Percentiles rank a stretch among this genome's conserved stretches.
phyloP scores from a whole-genome alignment of 2,797 vertebrate species.

The Cirrhinus mrigala region DNA sequence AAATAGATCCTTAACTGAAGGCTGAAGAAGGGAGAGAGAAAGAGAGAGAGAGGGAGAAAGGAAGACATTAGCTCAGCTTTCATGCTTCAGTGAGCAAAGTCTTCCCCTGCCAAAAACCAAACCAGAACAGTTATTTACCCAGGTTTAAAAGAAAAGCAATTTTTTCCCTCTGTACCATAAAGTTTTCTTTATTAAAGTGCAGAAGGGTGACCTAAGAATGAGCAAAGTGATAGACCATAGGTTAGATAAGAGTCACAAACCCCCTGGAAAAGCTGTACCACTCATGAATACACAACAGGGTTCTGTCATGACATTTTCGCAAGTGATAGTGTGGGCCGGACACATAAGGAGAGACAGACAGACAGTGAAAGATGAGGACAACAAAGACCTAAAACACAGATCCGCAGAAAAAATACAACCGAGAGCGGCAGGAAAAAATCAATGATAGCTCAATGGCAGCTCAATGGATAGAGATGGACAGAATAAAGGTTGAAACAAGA shows the following conservation, averaged over 20 bases:
- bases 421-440: conserved; percentile 6
- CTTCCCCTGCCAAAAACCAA: conserved; percentile 49
- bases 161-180: conserved; percentile 32
- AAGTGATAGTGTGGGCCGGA: conserved; percentile 66
- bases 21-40: conserved; percentile 13
- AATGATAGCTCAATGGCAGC: conserved; percentile 41
- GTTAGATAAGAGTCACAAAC: conserved; percentile 54
- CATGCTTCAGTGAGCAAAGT: conserved; percentile 53
- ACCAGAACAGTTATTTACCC: conserved; percentile 56
- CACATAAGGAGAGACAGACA: conserved; percentile 53
- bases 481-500: conserved; percentile 24
- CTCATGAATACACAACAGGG: conserved; percentile 62
- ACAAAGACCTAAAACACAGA: conserved; percentile 11
- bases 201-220: neutral
- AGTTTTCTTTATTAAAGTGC: conserved; percentile 33
- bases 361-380: conserved; percentile 63
- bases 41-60: conserved; percentile 43
- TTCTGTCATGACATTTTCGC: conserved; percentile 69
- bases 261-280: conserved; percentile 61
- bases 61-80: conserved; percentile 53
- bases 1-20: conserved; percentile 67
- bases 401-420: neutral
- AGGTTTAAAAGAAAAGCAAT: conserved; percentile 46
- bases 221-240: conserved; percentile 2
- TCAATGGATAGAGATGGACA: neutral